Evolutionary conservation across 2,888 invertebrate genomes (phyloP), one percentile per base, ranked within the genome.

Genomic region (Rhaphigaster nebulosa): DNA sequence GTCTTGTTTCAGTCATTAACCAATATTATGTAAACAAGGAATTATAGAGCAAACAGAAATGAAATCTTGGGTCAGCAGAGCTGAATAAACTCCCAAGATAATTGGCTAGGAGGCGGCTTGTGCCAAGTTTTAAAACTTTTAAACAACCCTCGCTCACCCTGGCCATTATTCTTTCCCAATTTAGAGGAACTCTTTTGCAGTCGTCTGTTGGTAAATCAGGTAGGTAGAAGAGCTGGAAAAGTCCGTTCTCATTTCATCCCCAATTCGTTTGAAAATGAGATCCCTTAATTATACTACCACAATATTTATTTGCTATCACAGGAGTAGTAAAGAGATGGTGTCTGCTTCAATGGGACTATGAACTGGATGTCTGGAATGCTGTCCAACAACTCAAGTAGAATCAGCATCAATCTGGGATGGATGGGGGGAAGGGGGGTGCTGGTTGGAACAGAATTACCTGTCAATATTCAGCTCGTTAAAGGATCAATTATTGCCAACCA

Each of bases 121-220:
- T 45, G 84, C 84, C 84, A 84, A 84, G 84, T 84, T 84, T 84
- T 45, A 84, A 84, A 84, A 84, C 84, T 84, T 84, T 84, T 84
- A 84, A 84, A 84, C 84, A 84, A 84, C 26, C 84, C 84, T 84
- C 84, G 41, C 84, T 84, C 84, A 45, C 84, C 84, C 84, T 84
- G 23, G 10, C 84, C 84, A 84, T 84, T 84, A 84, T 84, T 84
- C 84, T 84, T 45, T 45, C 41, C 84, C 84, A 45, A 84, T 84
- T 84, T 84, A 84, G 26, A 45, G 84, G 26, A 84, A 84, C 84
- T 45, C 84, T 84, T 84, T 84, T 84, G 41, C 41, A 84, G 84
- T 84, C 84, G 84, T 84, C 45, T 84, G 84, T 84, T 45, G 84
- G 84, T 84, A 84, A 84, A 84, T 84, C 84, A 45, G 84, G 41